A percentile compares a stretch with the other conserved stretches of the same genome.
Evolutionary conservation across 2,113 vertebrate genomes (phyloP).

Genomic region (Hymenochirus boettgeri): DNA sequence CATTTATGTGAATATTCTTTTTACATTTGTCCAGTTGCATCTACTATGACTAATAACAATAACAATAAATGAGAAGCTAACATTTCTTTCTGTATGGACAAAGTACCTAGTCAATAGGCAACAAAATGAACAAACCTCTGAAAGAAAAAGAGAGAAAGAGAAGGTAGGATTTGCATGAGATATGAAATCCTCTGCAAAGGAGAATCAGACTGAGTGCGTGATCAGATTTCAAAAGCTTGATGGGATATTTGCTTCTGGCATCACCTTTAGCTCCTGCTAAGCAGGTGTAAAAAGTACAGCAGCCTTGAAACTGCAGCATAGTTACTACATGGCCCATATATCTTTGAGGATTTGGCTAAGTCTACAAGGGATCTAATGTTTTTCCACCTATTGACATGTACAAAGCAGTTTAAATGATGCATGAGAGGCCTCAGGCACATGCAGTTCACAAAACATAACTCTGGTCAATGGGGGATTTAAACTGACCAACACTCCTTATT

Average conservation of each 20-base stretch:
- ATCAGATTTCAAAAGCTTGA: constrained; percentile 22
- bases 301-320: constrained; percentile 66
- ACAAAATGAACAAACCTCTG: too few relatives aligned
- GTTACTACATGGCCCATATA: constrained; percentile 65
- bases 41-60: too few relatives aligned
- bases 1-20: too few relatives aligned
- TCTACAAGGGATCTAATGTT: constrained; percentile 69
- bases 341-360: constrained; percentile 73
- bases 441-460: constrained; percentile 71
- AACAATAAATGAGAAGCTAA: too few relatives aligned
- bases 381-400: constrained; percentile 83
- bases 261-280: constrained; percentile 70
- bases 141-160: not conserved
- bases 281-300: constrained; percentile 65
- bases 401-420: constrained; percentile 88
- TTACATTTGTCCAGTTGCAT: too few relatives aligned
- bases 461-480: constrained; percentile 66
- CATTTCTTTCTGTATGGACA: too few relatives aligned
- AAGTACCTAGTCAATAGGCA: too few relatives aligned
- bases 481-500: constrained; percentile 78
- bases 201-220: constrained; percentile 20
- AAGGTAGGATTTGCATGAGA: not conserved
- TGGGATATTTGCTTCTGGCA: constrained; percentile 71
- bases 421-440: constrained; percentile 76
- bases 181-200: constrained; percentile 12